Percentiles rank a stretch among this genome's conserved stretches.
Conservation (phyloP, 2,888 invertebrate genomes). For the Hyalella azteca region DNA sequence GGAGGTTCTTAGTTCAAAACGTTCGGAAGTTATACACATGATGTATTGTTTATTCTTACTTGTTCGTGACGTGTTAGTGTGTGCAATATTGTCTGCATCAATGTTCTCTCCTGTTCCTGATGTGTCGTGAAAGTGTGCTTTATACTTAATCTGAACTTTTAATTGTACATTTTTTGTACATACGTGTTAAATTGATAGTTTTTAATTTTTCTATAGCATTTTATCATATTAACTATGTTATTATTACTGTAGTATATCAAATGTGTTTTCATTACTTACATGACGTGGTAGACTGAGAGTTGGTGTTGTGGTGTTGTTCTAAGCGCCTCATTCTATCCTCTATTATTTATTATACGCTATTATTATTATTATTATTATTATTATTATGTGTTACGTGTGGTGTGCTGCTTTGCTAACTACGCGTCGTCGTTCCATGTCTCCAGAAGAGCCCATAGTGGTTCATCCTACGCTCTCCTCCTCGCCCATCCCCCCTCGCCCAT, state of each 20-base stretch:
- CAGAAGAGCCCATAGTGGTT: slow-evolving; percentile 9
- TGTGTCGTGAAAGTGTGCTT: neutral
- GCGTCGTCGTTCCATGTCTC: neutral
- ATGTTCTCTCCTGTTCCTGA: neutral
- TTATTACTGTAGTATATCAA: neutral
- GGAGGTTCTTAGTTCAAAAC: too few relatives aligned
- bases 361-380: too few relatives aligned
- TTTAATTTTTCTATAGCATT: neutral
- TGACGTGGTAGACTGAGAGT: too few relatives aligned
- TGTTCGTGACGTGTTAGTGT: too few relatives aligned
- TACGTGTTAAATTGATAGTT: neutral
- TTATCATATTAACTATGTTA: neutral
- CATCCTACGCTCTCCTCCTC: neutral
- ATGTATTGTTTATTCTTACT: too few relatives aligned
- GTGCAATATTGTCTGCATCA: too few relatives aligned
- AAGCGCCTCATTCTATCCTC: neutral
- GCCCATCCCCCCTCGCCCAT: neutral
- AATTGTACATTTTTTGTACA: neutral
- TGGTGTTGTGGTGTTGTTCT: neutral
- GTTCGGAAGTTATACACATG: too few relatives aligned
- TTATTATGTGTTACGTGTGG: neutral
- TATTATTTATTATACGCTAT: neutral
- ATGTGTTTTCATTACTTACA: too few relatives aligned
- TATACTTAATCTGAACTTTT: too few relatives aligned
- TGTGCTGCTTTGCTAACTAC: slow-evolving; percentile 16